These are phyloP conservation scores for Platygyra sinensis DNA, from an alignment of 64 coral and sea anemone species.

Conservation along the genomic window DNA sequence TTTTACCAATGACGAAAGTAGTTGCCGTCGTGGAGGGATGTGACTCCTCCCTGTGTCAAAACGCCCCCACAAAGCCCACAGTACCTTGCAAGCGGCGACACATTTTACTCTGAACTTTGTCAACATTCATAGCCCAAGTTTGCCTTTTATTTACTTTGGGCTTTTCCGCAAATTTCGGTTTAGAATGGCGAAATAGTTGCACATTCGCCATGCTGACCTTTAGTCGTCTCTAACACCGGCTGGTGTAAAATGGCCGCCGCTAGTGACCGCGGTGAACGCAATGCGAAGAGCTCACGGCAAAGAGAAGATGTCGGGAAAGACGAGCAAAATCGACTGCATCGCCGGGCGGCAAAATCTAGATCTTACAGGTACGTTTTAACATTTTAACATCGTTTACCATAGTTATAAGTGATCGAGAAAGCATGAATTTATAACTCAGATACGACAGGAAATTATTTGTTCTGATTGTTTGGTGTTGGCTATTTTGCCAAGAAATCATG, in stretches of 20 bases:
- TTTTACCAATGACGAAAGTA: no score
- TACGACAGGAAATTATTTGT: slow-evolving; percentile 31
- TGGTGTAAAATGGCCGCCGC: slow-evolving; percentile 28
- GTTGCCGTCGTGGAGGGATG: no score
- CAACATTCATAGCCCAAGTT: slow-evolving; percentile 4
- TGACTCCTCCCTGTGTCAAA: background rate
- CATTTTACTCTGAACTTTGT: background rate
- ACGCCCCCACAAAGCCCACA: slow-evolving; percentile 45
- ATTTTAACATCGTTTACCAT: slow-evolving; percentile 8
- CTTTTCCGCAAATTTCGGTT: slow-evolving; percentile 24
- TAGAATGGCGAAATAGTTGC: background rate
- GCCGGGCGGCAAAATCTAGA: slow-evolving; percentile 58
- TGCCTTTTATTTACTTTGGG: slow-evolving; percentile 13
- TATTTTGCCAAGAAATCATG: slow-evolving; percentile 1
- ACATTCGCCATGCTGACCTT: slow-evolving; percentile 16
- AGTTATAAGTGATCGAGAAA: slow-evolving; percentile 11
- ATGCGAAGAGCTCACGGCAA: background rate
- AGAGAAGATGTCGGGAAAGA: background rate
- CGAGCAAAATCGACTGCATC: slow-evolving; percentile 23
- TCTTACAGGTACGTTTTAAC: slow-evolving; percentile 65
- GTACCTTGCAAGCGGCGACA: background rate
- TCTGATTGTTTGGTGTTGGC: background rate
- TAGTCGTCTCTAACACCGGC: background rate
- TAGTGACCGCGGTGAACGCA: background rate
- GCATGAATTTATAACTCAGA: slow-evolving; percentile 7